Evolutionary conservation across 2,113 vertebrate species (phyloP).

Genomic region (Nerophis lumbriciformis): DNA sequence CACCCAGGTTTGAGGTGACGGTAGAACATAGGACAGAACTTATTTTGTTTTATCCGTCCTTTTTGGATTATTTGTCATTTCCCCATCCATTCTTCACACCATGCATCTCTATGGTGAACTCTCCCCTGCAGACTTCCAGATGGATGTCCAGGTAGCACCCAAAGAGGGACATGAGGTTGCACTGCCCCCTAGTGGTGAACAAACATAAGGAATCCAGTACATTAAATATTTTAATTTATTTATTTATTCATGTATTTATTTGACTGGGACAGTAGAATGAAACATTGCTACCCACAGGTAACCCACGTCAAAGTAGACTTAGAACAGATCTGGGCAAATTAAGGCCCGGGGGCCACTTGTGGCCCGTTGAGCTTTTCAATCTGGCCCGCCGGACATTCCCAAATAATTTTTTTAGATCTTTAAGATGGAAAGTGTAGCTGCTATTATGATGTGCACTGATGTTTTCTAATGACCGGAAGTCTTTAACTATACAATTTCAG

Average conservation of each 20-base stretch:
- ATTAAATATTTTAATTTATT: neutral
- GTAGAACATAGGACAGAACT: neutral
- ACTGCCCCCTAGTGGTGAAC: constrained; percentile 91
- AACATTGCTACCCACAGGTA: neutral
- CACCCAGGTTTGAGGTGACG: neutral
- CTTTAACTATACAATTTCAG: too few species aligned
- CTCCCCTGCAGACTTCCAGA: constrained; percentile 1
- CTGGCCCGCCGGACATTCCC: too few species aligned
- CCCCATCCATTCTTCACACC: constrained; percentile 14
- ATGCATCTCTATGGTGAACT: constrained; percentile 35
- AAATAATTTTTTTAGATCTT: too few species aligned
- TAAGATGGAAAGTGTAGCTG: too few species aligned
- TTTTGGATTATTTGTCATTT: constrained; percentile 15
- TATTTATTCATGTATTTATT: neutral
- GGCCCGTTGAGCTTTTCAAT: too few species aligned
- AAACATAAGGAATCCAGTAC: neutral
- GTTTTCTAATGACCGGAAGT: too few species aligned
- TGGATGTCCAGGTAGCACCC: neutral
- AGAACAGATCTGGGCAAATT: too few species aligned
- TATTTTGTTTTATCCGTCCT: neutral
- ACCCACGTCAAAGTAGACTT: too few species aligned
- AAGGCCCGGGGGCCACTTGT: too few species aligned
- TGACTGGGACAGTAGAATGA: neutral
- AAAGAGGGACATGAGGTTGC: constrained; percentile 79
- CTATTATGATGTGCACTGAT: too few species aligned